Evolutionary conservation across 2,797 vertebrate genomes (phyloP), one percentile per base, ranked within the genome.

Genomic region (Sebastes hopkinsi): DNA sequence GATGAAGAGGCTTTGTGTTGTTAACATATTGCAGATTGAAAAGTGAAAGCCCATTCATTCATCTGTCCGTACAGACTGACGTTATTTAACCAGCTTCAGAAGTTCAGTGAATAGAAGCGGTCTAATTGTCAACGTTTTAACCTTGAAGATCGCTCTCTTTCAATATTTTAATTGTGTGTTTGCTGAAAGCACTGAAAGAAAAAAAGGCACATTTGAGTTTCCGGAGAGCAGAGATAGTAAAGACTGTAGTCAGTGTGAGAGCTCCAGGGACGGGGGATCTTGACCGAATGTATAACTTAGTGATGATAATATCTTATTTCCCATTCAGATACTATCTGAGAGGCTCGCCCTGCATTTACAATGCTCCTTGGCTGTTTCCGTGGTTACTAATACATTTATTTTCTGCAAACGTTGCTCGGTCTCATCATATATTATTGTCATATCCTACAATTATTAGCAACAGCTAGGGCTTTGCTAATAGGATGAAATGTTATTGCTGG

Each of bases 301-400:
- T 11, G 6, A 16, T 7, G 7, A 72, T 55, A 46, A 67, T 12
- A 30, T 67, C 36, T 65, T 38, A 22, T 50, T 62, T 79, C 67
- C 68, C 18, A 4, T 42, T 68, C 20, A 25, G 2, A 62, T n/a
- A 71, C 68, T 38, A 68, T 73, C 46, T 58, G 12, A 72, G 54
- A 58, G 20, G n/a, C 68, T 69, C 52, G 6, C 4, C 0, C 3
- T 62, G 8, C 42, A 34, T 79, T 50, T 34, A 60, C n/a, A 69
- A 29, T 42, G 46, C 30, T 71, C 34, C 22, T 77, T 76, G 22
- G 29, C 61, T 79, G 82, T 90, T 90, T 76, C 81, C 65, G 22
- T 83, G 83, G 83, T 38, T 82, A 83, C 77, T 77, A 73, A 79
- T 58, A 20, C 25, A 68, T 60, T 50, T 42, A 46, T 56, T 64